A percentile compares a stretch with the other conserved stretches of the same genome.
Evolutionary conservation across 2,797 vertebrate genomes (phyloP).

Genomic region (Poeciliopsis presidionis): DNA sequence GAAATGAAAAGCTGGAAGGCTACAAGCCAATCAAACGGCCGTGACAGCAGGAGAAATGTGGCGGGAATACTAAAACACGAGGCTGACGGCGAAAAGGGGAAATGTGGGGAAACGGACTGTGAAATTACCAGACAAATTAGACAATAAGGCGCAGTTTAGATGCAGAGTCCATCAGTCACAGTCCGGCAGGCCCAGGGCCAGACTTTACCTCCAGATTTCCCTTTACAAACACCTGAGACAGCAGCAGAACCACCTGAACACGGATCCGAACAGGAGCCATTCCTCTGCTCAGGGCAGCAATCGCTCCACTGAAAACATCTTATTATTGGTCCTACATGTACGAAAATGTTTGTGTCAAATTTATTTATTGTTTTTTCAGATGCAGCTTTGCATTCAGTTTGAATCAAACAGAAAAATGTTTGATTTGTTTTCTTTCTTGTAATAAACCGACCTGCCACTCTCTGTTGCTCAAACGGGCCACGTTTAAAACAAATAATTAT

Average conservation of each 20-base stretch:
- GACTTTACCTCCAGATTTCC: background rate
- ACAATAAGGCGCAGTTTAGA: slow-evolving; percentile 28
- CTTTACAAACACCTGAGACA: background rate
- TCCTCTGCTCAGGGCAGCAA: background rate
- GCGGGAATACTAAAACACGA: slow-evolving; percentile 37
- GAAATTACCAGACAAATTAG: slow-evolving; percentile 66
- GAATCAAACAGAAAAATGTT: background rate
- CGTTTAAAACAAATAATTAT: background rate
- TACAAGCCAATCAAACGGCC: slow-evolving; percentile 47
- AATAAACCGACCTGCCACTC: rapidly evolving
- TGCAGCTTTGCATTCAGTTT: background rate
- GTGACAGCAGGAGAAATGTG: slow-evolving; percentile 34
- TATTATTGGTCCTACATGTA: background rate
- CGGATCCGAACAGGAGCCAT: background rate
- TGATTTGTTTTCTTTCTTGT: background rate
- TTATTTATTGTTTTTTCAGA: background rate
- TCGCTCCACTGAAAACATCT: background rate
- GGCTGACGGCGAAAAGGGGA: slow-evolving; percentile 50
- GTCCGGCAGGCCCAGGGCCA: slow-evolving; percentile 4
- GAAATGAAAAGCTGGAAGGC: slow-evolving; percentile 38
- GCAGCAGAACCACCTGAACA: background rate
- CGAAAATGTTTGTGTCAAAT: background rate
- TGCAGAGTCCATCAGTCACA: slow-evolving; percentile 37
- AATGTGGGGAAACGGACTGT: slow-evolving; percentile 60
- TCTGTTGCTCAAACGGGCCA: background rate